These are phyloP conservation scores for Corythornis madagascariensis DNA, from an alignment of 2,113 vertebrate species.

Conservation along the genomic window DNA sequence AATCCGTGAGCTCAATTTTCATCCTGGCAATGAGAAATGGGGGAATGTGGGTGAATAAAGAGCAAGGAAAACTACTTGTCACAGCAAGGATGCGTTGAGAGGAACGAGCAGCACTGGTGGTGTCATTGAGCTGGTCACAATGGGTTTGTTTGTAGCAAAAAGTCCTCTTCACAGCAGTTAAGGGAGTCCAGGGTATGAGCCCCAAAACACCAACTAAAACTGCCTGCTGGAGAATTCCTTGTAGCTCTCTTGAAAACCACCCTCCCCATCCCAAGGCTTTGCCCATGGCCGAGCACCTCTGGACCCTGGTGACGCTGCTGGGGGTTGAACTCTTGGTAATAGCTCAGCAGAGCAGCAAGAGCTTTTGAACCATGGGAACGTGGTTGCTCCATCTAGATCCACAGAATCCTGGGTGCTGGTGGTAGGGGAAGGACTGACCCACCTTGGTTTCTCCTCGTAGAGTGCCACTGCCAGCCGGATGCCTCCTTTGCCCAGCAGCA, in stretches of 20 bases:
- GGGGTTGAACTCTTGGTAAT: background rate
- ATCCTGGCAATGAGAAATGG: constrained; percentile 72
- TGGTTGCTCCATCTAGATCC: background rate
- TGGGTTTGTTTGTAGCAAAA: background rate
- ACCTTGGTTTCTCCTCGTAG: constrained; percentile 83
- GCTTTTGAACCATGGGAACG: background rate
- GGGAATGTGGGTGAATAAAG: background rate
- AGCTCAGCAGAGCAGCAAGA: background rate
- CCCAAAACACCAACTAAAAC: background rate
- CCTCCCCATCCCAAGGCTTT: background rate
- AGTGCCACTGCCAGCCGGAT: constrained; percentile 83
- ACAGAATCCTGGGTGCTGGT: accelerated
- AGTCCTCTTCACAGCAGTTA: background rate
- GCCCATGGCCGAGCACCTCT: accelerated
- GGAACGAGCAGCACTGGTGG: accelerated
- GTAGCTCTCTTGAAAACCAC: background rate
- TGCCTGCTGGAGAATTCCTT: background rate
- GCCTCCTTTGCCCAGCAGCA: constrained; percentile 73
- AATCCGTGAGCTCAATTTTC: constrained; percentile 82
- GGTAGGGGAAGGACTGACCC: background rate
- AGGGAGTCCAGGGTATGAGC: background rate
- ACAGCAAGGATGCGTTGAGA: background rate
- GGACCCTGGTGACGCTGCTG: background rate
- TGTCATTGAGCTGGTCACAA: background rate
- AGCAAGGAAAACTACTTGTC: background rate